These are phyloP conservation scores for Phocides pigmalion DNA, from an alignment of 1,140 invertebrate species.

Conservation along the genomic window DNA sequence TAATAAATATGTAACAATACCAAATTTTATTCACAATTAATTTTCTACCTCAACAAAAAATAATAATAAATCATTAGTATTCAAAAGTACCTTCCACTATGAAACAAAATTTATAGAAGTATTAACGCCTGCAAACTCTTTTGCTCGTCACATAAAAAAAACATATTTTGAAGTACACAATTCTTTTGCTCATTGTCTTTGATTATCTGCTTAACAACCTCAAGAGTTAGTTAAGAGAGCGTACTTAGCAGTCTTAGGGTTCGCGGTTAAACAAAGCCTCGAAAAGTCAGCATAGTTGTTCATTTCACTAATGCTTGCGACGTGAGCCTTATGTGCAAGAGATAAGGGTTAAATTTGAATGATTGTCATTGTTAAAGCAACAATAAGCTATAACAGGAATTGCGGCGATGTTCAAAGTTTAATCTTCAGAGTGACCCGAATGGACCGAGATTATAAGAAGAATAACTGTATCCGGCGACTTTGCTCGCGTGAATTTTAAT, in stretches of 20 bases:
- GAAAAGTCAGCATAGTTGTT: conserved; percentile 5
- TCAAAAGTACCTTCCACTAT: too few species aligned
- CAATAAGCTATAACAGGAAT: conserved; percentile 22
- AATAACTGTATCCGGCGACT: too few species aligned
- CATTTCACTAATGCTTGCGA: not conserved
- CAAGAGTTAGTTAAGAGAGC: conserved; percentile 15
- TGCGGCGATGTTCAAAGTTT: conserved; percentile 21
- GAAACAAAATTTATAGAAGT: too few species aligned
- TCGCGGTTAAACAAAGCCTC: conserved; percentile 26
- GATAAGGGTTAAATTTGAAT: conserved; percentile 1
- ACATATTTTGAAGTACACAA: too few species aligned
- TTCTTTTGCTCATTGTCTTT: not conserved
- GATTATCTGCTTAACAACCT: conserved; percentile 24
- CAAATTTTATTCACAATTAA: too few species aligned
- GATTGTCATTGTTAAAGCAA: not conserved
- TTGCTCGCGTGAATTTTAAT: too few species aligned
- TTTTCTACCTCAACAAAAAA: too few species aligned
- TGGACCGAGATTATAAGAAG: conserved; percentile 19
- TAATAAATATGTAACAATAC: too few species aligned
- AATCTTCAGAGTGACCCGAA: conserved; percentile 30
- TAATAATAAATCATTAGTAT: too few species aligned
- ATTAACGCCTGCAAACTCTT: too few species aligned
- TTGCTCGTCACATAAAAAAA: too few species aligned
- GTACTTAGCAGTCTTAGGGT: conserved; percentile 22
- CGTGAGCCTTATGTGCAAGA: not conserved